Evolutionary conservation across 1,140 invertebrate genomes (phyloP).

Genomic region (Myzus persicae): DNA sequence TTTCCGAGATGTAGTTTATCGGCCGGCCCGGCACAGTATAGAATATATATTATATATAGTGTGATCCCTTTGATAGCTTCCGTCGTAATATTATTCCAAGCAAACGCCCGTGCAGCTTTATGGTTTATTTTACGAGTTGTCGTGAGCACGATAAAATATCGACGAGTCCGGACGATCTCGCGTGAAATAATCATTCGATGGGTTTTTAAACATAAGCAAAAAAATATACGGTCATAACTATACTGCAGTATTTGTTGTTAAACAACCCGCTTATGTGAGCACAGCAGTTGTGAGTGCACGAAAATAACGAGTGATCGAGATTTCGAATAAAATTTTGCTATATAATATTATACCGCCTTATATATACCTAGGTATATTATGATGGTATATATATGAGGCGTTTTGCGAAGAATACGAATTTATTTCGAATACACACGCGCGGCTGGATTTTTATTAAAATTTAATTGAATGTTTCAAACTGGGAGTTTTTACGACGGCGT

Average conservation of each 20-base stretch:
- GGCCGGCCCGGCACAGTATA: neutral
- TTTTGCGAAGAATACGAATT: neutral
- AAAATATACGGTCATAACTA: neutral
- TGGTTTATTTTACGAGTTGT: neutral
- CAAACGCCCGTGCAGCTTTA: neutral
- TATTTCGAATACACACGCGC: neutral
- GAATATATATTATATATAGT: neutral
- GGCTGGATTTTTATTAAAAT: slow-evolving; percentile 10
- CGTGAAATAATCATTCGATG: neutral
- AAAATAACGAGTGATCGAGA: neutral
- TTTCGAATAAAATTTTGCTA: neutral
- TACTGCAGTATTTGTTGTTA: too few relatives aligned
- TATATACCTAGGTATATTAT: too few relatives aligned
- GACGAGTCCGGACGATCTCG: neutral
- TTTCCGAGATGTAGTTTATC: neutral
- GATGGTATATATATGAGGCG: neutral
- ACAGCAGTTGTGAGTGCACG: too few relatives aligned
- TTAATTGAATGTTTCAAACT: neutral
- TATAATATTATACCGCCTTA: neutral
- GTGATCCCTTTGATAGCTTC: neutral
- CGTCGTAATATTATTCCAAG: neutral
- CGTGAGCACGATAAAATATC: neutral
- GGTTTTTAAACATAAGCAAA: neutral
- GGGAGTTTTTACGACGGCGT: neutral
- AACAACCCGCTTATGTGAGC: too few relatives aligned